Evolutionary conservation across 2,113 vertebrate species (phyloP).

Genomic region (Zosterops lateralis): DNA sequence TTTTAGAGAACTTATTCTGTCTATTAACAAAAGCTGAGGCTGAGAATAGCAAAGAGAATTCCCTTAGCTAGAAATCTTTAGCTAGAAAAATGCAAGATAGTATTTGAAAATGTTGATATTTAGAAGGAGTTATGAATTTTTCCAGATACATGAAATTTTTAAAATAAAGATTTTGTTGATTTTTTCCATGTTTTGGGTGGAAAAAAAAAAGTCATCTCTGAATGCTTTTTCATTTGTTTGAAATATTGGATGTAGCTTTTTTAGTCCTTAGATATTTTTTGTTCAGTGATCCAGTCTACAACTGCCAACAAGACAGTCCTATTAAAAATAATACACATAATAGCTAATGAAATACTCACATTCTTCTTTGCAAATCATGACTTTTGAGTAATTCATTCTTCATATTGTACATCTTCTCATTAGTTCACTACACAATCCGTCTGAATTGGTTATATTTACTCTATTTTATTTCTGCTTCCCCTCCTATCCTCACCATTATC

Average conservation of each 20-base stretch:
- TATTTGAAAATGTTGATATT: neutral
- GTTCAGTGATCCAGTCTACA: neutral
- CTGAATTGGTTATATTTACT: neutral
- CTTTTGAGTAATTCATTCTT: neutral
- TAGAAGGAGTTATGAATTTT: neutral
- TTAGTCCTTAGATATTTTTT: neutral
- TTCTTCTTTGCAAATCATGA: neutral
- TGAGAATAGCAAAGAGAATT: neutral
- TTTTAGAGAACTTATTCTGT: neutral
- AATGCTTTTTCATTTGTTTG: neutral
- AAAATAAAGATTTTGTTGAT: accelerated
- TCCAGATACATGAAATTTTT: neutral
- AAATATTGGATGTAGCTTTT: neutral
- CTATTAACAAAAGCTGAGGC: neutral
- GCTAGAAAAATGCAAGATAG: neutral
- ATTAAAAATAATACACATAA: neutral
- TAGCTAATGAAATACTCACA: neutral
- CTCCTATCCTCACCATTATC: neutral
- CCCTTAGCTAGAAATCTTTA: neutral
- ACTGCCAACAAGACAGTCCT: neutral
- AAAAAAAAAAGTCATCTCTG: accelerated
- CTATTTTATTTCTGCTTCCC: neutral
- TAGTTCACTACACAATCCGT: neutral
- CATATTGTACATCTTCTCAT: neutral
- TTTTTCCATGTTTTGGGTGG: neutral